Base-by-base conservation (phyloP, 1,140 invertebrate genomes). In the Anoplolepis gracilipes region DNA sequence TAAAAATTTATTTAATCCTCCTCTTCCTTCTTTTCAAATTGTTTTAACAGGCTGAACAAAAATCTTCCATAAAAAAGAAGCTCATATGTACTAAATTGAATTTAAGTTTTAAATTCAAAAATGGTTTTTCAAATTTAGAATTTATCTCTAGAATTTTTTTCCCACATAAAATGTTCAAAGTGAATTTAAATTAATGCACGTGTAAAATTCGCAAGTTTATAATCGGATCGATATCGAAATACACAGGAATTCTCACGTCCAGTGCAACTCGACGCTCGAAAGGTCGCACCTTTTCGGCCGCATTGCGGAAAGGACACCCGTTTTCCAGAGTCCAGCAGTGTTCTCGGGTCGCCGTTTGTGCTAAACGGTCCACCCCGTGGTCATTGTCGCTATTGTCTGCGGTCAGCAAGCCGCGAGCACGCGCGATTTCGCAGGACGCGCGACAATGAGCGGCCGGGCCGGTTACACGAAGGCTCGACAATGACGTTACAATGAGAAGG, bases 401-500 rank as follows among this genome's bases (percentile, higher is more conserved):
- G 84, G 70, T 87, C 81, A 73, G 85, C 88, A 87, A 88, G 85
- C 67, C 73, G 59, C 73, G 82, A 86, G 88, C 85, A 87, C 88
- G 88, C 87, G 88, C 59, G 78, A 59, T 55, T 73, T 22, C 67
- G 28, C 36, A 28, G 53, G 36, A 36, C 33, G 33, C 33, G 6
- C 3, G 33, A 36, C 88, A 90, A 90, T 90, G 85, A 89, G 49
- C 75, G 33, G 33, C 22, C 33, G 8, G 78, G 91, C 91, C 90
- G 91, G 93, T 94, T 94, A 93, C 91, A 93, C 84, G 92, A 77
- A n/a, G 64, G 55, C 25, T 59, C 90, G 87, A 93, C 93, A 92
- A 92, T 87, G 85, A 76, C 88, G 88, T 91, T 89, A 92, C 93
- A 93, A 94, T 94, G 82, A 92, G 19, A 46, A 22, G 22, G 36